Conservation (phyloP, 2,888 invertebrate species). For the Leucozona laternaria region DNA sequence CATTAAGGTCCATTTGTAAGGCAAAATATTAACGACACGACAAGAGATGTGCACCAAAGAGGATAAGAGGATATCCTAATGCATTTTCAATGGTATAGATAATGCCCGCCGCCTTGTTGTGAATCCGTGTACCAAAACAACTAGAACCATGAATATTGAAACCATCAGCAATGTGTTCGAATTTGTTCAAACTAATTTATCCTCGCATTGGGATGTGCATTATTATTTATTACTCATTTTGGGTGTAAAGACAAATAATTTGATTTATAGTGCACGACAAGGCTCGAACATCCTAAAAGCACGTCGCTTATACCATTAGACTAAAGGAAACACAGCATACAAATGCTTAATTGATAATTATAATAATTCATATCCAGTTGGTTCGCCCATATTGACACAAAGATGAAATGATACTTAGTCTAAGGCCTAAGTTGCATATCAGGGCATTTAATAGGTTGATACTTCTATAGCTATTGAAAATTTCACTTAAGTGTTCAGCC, state of each 20-base stretch:
- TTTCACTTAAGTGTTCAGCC: not conserved
- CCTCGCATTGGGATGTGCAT: not conserved
- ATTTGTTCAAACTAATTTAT: not conserved
- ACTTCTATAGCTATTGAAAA: not conserved
- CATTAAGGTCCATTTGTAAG: conserved; percentile 9
- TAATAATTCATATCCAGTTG: not conserved
- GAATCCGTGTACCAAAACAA: not conserved
- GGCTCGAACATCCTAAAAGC: conserved; percentile 17
- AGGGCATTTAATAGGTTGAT: not conserved
- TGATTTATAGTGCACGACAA: not conserved
- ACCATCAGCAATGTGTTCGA: not conserved
- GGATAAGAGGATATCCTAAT: too few species aligned
- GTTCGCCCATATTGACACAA: not conserved
- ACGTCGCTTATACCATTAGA: conserved; percentile 39
- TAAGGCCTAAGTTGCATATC: not conserved
- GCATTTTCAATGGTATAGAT: not conserved
- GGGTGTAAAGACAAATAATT: not conserved
- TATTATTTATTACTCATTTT: conserved; percentile 1
- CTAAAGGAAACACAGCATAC: not conserved
- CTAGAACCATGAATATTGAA: conserved; percentile 3
- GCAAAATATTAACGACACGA: not conserved
- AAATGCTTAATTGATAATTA: conserved; percentile 3
- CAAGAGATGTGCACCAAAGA: not conserved
- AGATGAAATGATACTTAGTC: not conserved
- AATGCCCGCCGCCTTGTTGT: not conserved